A percentile compares a stretch with the other conserved stretches of the same genome.
phyloP scores from a whole-genome alignment of 2,113 vertebrate genomes.

The Anhinga rufa region DNA sequence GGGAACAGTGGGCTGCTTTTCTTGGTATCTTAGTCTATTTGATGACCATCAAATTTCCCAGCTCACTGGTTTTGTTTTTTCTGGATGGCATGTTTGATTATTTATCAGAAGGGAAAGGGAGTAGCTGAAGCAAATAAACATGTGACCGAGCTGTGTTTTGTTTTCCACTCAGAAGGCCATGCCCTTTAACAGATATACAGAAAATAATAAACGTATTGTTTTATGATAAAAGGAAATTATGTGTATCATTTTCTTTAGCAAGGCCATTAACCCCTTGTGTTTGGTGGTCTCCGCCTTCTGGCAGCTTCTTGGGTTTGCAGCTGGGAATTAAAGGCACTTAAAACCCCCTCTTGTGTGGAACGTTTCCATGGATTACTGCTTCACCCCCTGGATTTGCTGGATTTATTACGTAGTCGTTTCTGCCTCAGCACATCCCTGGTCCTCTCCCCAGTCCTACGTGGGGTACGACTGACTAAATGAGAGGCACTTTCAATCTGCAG shows the following conservation, averaged over 20 bases:
- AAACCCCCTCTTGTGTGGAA: constrained; percentile 14
- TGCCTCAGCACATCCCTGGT: background rate
- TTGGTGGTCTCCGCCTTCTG: constrained; percentile 18
- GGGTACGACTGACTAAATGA: background rate
- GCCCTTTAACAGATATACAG: constrained; percentile 87
- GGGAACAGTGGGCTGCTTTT: constrained; percentile 91
- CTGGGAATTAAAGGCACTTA: constrained; percentile 40
- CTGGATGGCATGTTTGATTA: constrained; percentile 97
- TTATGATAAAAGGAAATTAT: constrained; percentile 79
- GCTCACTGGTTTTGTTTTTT: constrained; percentile 89
- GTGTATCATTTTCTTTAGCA: constrained; percentile 48
- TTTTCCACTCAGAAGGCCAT: constrained; percentile 91
- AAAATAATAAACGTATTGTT: constrained; percentile 87
- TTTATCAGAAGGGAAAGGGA: constrained; percentile 97
- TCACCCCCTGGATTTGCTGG: constrained; percentile 33
- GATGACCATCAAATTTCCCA: constrained; percentile 85
- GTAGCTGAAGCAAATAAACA: constrained; percentile 92
- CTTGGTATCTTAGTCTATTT: constrained; percentile 88
- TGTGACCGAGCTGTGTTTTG: constrained; percentile 91
- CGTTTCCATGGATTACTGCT: constrained; percentile 44
- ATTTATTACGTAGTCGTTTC: background rate
- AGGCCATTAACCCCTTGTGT: constrained; percentile 67
- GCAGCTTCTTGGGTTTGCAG: constrained; percentile 34
- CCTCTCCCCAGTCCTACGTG: background rate
- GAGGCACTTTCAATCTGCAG: background rate